Percentiles rank a stretch among this genome's conserved stretches.
phyloP scores from a whole-genome alignment of 2,888 invertebrate genomes.

The Pandemis corylana region DNA sequence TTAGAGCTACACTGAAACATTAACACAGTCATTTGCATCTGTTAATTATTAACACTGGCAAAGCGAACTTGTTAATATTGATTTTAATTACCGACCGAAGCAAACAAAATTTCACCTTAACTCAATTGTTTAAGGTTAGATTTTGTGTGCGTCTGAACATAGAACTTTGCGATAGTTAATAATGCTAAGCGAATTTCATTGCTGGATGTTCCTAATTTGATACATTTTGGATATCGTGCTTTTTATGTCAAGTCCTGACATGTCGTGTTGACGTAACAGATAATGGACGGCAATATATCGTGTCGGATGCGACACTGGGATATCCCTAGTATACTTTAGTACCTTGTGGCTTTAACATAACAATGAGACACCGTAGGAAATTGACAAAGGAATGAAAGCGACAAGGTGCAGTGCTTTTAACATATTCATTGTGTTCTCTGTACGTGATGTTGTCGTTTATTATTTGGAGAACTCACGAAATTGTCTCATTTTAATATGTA shows the following conservation, averaged over 20 bases:
- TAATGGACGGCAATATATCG: neutral
- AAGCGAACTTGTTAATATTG: neutral
- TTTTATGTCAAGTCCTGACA: neutral
- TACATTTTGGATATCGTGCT: neutral
- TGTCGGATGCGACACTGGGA: neutral
- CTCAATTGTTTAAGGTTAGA: neutral
- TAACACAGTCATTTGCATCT: neutral
- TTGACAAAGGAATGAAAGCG: neutral
- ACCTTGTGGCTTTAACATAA: neutral
- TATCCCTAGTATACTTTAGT: neutral
- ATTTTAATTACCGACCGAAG: neutral
- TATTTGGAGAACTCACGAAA: too few relatives aligned
- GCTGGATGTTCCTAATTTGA: neutral
- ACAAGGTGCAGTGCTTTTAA: neutral
- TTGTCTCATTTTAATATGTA: too few relatives aligned
- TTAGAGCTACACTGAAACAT: constrained; percentile 6
- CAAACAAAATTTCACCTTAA: neutral
- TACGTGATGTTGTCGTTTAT: too few relatives aligned
- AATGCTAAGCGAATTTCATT: neutral
- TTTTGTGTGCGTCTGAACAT: neutral
- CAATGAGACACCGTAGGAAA: neutral
- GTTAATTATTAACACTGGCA: neutral
- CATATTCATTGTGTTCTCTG: neutral
- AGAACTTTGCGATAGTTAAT: neutral
- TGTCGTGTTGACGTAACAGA: neutral